Evolutionary conservation across 2,797 vertebrate genomes (phyloP), one percentile per base, ranked within the genome.

Genomic region (Acanthurus lineatus): DNA sequence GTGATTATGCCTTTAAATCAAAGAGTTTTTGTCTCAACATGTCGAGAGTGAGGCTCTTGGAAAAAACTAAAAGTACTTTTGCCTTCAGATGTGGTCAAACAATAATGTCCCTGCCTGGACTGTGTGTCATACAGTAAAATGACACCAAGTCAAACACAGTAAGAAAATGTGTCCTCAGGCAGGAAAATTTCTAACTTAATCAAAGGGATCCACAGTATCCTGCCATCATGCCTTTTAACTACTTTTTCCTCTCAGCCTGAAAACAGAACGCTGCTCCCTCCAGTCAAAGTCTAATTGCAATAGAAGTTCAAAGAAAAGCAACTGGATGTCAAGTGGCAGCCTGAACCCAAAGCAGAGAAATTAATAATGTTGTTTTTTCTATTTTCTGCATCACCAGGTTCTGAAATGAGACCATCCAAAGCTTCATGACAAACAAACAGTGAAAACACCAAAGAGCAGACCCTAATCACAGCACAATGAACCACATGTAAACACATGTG

Each of bases 311-410:
- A 25, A 75, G 62, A 63, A 83, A 79, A 69, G 51, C 45, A 79
- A 69, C 71, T 52, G 22, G 11, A 49, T 79, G 82, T 82, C 73
- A 84, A 63, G 67, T 69, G 45, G 60, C 5, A 40, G 71, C 77
- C 62, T 83, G 69, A 88, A 78, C 60, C 40, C 32, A 12, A 62
- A 25, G 58, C 58, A 63, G 59, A 64, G 38, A 82, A 88, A 89
- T 82, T 48, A 75, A 86, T 89, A 67, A 67, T 49, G 73, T 67
- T 80, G 75, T 86, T 85, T 51, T 78, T 84, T 73, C 62, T 77
- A 77, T 86, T 86, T 70, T 64, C 81, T 35, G 78, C 77, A 76
- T 85, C 70, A 70, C 28, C 81, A 72, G 49, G 65, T 73, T 69
- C 64, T 60, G 51, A 75, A 88, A 86, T 76, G 51, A 89, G 63